Evolutionary conservation across 2,888 invertebrate genomes (phyloP), one percentile per base, ranked within the genome.

Genomic region (Seira ritae): DNA sequence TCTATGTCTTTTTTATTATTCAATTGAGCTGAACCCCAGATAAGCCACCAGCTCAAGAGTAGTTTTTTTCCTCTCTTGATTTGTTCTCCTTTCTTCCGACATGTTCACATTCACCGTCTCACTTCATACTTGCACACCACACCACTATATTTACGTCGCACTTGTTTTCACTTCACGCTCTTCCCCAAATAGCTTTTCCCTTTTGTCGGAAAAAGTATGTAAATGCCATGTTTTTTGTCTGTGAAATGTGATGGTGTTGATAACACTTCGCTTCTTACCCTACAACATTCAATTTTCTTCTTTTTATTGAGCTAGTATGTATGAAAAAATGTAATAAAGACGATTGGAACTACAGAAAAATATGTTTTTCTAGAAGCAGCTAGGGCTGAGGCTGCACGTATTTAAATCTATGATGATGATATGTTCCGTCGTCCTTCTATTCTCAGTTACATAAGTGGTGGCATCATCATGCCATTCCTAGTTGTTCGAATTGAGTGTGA

Each of bases 61-160:
- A 73, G 77, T 83, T 75, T 50, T 55, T 76, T 72, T 80, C 78
- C 78, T 42, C 77, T 84, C 83, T 67, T 77, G 76, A 75, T 76
- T 71, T 80, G 37, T 68, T 75, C 65, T 66, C 70, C 46, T 71
- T 65, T 62, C 69, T 72, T 46, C 69, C 62, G 62, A 24, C 70
- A 42, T 60, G 15, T 72, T 31, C 72, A 60, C 62, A 68, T 60
- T 17, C 10, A n/a, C n/a, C 22, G 22, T 4, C 23, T 19, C 17
- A 17, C 55, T 60, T 2, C 31, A 66, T 73, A 19, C 1, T 37
- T 15, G 20, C 60, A 22, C 24, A 66, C 46, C n/a, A n/a, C 42
- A 42, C 6, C 42, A 42, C 6, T 8, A 42, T 42, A 4, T 12
- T 42, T 12, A 42, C 12, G 42, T 12, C 4, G 42, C 12, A 4